Evolutionary conservation across 2,888 invertebrate species (phyloP).

Genomic region (Phorcus lineatus): DNA sequence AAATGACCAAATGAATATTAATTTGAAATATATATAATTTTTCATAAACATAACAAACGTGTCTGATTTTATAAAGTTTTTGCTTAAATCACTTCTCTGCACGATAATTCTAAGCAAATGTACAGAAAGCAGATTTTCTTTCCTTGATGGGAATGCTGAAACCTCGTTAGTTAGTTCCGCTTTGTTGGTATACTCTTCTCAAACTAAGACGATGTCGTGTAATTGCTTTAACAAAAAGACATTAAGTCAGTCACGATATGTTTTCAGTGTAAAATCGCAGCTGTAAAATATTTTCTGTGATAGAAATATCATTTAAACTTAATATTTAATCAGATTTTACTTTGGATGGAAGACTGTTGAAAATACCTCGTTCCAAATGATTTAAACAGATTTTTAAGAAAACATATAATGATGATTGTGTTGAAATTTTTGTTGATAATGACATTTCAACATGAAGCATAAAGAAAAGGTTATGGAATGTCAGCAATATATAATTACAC

Average conservation of each 20-base stretch:
- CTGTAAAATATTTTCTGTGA: not conserved
- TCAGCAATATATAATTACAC: no score
- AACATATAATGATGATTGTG: no score
- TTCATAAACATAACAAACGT: no score
- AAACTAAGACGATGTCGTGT: not conserved
- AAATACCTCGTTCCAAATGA: not conserved
- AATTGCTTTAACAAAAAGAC: not conserved
- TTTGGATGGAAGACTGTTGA: not conserved
- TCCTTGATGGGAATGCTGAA: not conserved
- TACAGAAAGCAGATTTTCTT: not conserved
- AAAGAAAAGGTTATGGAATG: no score
- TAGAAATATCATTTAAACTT: not conserved
- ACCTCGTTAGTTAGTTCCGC: not conserved
- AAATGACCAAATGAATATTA: no score
- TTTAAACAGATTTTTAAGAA: not conserved
- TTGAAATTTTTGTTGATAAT: no score
- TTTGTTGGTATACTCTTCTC: not conserved
- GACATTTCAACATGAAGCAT: no score
- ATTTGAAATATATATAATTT: no score
- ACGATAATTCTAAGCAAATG: not conserved
- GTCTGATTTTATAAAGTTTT: not conserved
- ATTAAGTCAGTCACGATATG: not conserved
- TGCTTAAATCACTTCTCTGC: not conserved
- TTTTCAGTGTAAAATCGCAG: not conserved
- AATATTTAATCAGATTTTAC: not conserved